Base-by-base conservation (phyloP, 2,113 vertebrate genomes). In the Pardalotus punctatus region DNA sequence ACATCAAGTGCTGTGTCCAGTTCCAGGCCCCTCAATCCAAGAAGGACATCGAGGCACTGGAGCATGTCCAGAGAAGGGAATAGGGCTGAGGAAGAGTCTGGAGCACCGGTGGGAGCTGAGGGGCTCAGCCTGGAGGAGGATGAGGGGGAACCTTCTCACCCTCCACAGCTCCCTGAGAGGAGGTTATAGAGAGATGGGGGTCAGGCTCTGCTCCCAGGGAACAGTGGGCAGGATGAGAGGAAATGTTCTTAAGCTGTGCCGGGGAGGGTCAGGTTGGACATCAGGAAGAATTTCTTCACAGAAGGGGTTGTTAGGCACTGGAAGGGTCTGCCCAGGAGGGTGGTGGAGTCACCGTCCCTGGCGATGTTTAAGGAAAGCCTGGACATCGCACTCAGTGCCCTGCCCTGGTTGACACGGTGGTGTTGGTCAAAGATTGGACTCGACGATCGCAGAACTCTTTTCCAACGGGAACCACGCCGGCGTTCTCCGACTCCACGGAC, bases 391-490 rank as follows among this genome's bases (percentile, higher is more conserved):
- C 9, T 60, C 45, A 43, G 62, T 8, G 36, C 25, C 25, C 14
- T 7, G 21, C 7, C 50, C 25, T 11, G 14, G 24, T 6, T 36
- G 43, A 27, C 53, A 31, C 31, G 21, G 25, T 9, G 42, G 9
- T 12, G 50, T 12, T 28, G 20, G 42, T 28, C 24, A n/a, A 11
- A 29, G 24, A 47, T 23, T 7, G 38, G 15, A 7, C 19, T 2
- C 12, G 20, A 12, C 5, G 8, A 20, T 1, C 50, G 10, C 35
- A 8, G 29, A 28, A 24, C 28, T 28, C 14, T 27, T 33, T 33
- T 15, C 48, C n/a, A 25, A 5, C 17, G 4, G 0, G 16, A 35
- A 1, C 6, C 19, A 29, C 2, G 11, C 24, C 22, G 23, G 1
- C 0, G 25, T 2, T 18, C 25, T 4, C 18, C 1, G 31, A 4